These are phyloP conservation scores for Lutjanus campechanus DNA, from an alignment of 2,797 vertebrate genomes.

Conservation along the genomic window DNA sequence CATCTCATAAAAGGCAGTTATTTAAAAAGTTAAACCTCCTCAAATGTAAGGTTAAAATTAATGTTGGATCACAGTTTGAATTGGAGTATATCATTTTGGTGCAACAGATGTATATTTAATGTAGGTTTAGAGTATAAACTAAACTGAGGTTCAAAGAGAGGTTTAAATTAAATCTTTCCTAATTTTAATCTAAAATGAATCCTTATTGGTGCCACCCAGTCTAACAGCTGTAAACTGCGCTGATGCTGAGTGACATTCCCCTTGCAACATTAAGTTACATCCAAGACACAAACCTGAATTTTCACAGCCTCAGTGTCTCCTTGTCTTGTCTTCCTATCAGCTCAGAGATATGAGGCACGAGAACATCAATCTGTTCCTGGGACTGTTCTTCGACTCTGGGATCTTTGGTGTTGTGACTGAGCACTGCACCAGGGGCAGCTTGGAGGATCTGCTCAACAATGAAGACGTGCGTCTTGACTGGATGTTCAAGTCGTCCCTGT, in stretches of 20 bases:
- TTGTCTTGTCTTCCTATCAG: slow-evolving; percentile 72
- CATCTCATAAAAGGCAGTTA: too few relatives aligned
- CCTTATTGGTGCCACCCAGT: too few relatives aligned
- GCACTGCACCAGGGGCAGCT: slow-evolving; percentile 92
- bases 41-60: too few relatives aligned
- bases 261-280: background rate
- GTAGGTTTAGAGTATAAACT: too few relatives aligned
- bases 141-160: too few relatives aligned
- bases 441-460: slow-evolving; percentile 91
- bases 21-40: too few relatives aligned
- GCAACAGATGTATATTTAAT: too few relatives aligned
- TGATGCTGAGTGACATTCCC: background rate
- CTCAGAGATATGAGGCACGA: slow-evolving; percentile 94
- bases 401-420: slow-evolving; percentile 92
- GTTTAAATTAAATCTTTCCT: too few relatives aligned
- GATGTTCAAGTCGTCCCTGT: slow-evolving; percentile 98
- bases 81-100: too few relatives aligned
- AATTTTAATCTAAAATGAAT: too few relatives aligned
- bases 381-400: slow-evolving; percentile 90
- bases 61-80: too few relatives aligned
- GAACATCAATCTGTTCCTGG: slow-evolving; percentile 93
- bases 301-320: background rate
- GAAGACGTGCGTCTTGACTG: slow-evolving; percentile 96
- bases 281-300: background rate
- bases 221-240: too few relatives aligned